Conservation (phyloP, 2,888 invertebrate species). For the Caenorhabditis panamensis region DNA sequence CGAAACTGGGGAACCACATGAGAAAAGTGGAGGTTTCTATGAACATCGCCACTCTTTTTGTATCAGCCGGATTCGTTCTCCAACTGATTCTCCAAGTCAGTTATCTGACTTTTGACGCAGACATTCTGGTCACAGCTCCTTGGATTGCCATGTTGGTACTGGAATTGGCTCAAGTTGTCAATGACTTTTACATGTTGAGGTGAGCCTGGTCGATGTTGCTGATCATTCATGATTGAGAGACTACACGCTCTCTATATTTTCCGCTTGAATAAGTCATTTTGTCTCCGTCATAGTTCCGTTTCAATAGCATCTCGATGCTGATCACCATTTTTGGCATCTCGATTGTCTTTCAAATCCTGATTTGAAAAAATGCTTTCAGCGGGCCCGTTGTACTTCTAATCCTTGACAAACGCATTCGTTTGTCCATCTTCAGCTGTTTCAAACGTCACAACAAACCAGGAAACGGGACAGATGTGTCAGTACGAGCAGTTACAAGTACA, state of each 20-base stretch:
- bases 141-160: slow-evolving; percentile 15
- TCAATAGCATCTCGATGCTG: too few species aligned
- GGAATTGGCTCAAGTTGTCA: slow-evolving; percentile 23
- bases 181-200: slow-evolving; percentile 50
- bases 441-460: not conserved
- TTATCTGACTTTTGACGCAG: slow-evolving; percentile 16
- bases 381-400: too few species aligned
- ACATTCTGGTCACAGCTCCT: slow-evolving; percentile 7
- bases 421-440: slow-evolving; percentile 32
- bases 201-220: too few species aligned
- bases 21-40: slow-evolving; percentile 26
- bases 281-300: too few species aligned
- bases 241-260: too few species aligned
- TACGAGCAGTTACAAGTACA: slow-evolving; percentile 18
- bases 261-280: too few species aligned
- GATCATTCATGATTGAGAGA: too few species aligned
- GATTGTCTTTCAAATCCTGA: slow-evolving; percentile 9
- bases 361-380: slow-evolving; percentile 7
- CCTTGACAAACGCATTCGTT: not conserved
- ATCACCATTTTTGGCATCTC: too few species aligned
- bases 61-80: slow-evolving; percentile 23
- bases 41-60: slow-evolving; percentile 34
- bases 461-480: slow-evolving; percentile 20
- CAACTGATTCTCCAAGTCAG: slow-evolving; percentile 26
- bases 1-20: slow-evolving; percentile 44